phyloP scores from a whole-genome alignment of 2,113 vertebrate genomes.

The Orycteropus afer region DNA sequence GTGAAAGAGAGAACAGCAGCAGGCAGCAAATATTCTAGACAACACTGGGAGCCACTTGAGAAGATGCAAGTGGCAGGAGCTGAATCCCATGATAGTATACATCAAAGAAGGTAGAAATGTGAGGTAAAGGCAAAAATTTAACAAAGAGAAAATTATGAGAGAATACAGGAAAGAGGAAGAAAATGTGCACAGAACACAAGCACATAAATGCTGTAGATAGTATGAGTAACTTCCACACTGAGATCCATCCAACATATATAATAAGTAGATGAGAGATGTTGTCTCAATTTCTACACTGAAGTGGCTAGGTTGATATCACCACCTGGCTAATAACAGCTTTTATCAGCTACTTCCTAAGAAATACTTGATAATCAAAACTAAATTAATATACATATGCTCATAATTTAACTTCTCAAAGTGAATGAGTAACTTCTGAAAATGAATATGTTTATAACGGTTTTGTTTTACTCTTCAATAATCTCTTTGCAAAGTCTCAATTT shows the following conservation, averaged over 20 bases:
- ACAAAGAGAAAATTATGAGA: background rate
- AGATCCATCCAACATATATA: background rate
- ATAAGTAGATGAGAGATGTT: background rate
- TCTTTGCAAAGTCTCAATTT: conserved; percentile 5
- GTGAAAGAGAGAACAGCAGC: background rate
- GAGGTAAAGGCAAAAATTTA: background rate
- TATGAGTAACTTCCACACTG: background rate
- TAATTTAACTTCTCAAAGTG: background rate
- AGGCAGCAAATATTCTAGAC: background rate
- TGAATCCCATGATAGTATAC: background rate
- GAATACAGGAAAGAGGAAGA: background rate
- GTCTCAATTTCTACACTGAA: background rate
- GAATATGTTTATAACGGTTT: background rate
- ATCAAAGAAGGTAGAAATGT: background rate
- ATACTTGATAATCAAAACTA: background rate
- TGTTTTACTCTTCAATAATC: background rate
- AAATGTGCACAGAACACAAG: background rate
- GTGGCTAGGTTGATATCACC: background rate
- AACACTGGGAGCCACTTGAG: accelerated
- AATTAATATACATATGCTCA: background rate
- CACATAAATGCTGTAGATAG: background rate
- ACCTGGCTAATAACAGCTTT: background rate
- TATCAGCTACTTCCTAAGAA: background rate
- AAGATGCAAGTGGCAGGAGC: background rate
- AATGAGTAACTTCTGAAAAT: background rate